Base-by-base conservation (phyloP, 2,113 vertebrate genomes). In the Coptodon bakossiorum region DNA sequence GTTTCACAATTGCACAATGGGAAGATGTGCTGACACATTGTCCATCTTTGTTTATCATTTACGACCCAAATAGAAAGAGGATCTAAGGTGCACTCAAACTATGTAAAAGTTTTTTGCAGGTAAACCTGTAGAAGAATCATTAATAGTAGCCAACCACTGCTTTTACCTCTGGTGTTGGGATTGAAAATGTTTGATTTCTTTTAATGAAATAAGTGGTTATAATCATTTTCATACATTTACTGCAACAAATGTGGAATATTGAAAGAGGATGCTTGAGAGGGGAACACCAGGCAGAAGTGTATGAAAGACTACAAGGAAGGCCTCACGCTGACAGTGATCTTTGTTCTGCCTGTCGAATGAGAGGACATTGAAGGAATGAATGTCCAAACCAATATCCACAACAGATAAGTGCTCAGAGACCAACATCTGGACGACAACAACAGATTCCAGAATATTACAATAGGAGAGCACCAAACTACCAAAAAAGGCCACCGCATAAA, bases 381-480 rank as follows among this genome's bases (percentile, higher is more conserved):
- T 19, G 57, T 61, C 57, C 57, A 34, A 61, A 34, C 29, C 57
- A 34, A 61, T 61, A 61, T 61, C 57, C 57, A 61, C 57, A 61
- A 61, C 57, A 61, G 57, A 61, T 61, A 34, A 19, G 57, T 31
- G 57, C 29, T 16, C 16, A 61, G 16, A 19, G 57, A 61, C 57
- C 9, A 61, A 34, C 56, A 59, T 61, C 57, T 61, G 57, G 57
- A 61, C 0, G 0, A 61, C 57, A 61, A 19, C 0, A 61, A 61
- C 1, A 3, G 57, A 34, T 61, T 61, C 16, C 57, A 34, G 16
- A 34, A 16, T 34, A 61, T 61, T 8, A 34, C 34, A 34, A 34
- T 34, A 34, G 0, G 16, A 19, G 57, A 61, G 16, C 57, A 34
- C 57, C 57, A 34, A 34, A 61, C 57, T 34, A 61, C 57, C 16